Evolutionary conservation across 2,113 vertebrate genomes (phyloP).

Genomic region (Melanerpes aurifrons): DNA sequence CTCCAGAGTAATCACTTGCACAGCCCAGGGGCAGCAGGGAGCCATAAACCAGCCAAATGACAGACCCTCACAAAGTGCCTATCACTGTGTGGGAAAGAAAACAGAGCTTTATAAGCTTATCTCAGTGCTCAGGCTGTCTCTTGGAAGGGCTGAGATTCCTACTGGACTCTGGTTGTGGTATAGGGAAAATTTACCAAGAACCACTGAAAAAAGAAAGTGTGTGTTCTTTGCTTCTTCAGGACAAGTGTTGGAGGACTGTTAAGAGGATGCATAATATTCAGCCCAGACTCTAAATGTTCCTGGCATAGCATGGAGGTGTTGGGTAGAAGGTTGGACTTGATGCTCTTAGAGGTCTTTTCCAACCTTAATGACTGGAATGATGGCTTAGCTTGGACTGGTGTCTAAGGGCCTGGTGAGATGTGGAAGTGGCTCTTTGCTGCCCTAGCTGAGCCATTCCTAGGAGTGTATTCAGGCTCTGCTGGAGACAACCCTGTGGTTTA

Average conservation of each 20-base stretch:
- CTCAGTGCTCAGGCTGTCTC: neutral
- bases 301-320: neutral
- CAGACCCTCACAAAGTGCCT: neutral
- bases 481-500: accelerated
- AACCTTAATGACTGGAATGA: too few relatives aligned
- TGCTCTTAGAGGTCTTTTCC: too few relatives aligned
- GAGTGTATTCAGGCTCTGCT: neutral
- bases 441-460: neutral
- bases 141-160: neutral
- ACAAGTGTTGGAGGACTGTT: neutral
- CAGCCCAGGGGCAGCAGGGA: neutral
- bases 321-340: too few relatives aligned
- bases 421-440: neutral
- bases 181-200: neutral
- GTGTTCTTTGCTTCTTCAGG: neutral
- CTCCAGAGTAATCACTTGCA: neutral
- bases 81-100: neutral
- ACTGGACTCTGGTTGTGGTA: neutral
- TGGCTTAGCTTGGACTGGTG: neutral
- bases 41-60: neutral
- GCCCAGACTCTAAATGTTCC: neutral
- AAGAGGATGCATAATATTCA: neutral
- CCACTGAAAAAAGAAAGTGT: neutral
- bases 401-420: neutral
- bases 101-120: conserved; percentile 6